Base-by-base conservation (phyloP, 2,113 vertebrate genomes). In the Odocoileus hemionus region DNA sequence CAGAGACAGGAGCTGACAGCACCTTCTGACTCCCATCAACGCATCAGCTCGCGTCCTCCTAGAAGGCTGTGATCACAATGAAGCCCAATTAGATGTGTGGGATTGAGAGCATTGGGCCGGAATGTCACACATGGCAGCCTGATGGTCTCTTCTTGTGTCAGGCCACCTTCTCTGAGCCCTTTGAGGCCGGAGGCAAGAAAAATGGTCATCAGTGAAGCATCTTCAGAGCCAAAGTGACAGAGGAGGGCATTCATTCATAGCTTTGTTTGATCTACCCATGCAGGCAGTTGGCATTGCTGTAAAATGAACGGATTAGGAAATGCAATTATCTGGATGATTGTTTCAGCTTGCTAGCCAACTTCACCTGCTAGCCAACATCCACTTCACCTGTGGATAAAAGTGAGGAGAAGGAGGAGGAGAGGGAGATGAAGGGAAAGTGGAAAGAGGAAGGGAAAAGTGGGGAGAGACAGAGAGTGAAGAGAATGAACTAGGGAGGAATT, bases 61-160 rank as follows among this genome's bases (percentile, higher is more conserved):
- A 94, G 95, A 89, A 76, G 26, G 26, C 85, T 86, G 43, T 83
- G 82, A 55, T 96, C 1, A 1, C 10, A 28, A 15, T 23, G 82
- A 67, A 97, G 50, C 83, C 95, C 92, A 89, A 19, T 97, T 86
- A 96, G 90, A 86, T 67, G 45, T 36, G 39, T 33, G 33, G 76
- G 67, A 76, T 85, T 2, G 86, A 94, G 83, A 58, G 19, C 39
- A 17, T 8, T 0, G 0, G 79, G 50, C 30, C 25, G 12, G 47
- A 30, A 54, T 89, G 79, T 89, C 64, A 96, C 4, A 4, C 54
- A 39, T 93, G 78, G 64, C 36, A 76, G n/a, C 54, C 45, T 57
- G 36, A 96, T 70, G 47, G 43, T 74, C 58, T 57, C 7, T 76
- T n/a, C 58, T 33, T 1, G 0, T 76, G 52, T 60, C 60, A 83